Conservation (phyloP, 2,888 invertebrate species). For the Brachycybe producta region DNA sequence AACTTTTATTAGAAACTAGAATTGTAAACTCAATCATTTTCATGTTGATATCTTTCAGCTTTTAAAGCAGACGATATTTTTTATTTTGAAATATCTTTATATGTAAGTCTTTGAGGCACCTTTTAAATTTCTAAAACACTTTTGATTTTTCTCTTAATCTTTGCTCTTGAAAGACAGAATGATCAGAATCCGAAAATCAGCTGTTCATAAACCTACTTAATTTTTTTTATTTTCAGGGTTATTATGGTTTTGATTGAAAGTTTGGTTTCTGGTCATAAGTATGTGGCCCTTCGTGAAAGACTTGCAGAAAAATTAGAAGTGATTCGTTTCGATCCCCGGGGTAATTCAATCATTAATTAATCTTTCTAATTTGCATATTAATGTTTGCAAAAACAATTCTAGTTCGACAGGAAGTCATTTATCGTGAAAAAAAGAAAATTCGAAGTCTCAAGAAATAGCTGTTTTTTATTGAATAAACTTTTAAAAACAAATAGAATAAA, state of each 20-base stretch:
- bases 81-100: no score
- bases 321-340: conserved; percentile 60
- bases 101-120: no score
- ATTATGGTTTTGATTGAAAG: conserved; percentile 70
- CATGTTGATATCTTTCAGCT: no score
- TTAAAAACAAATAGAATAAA: no score
- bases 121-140: no score
- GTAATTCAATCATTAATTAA: conserved; percentile 45
- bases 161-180: no score
- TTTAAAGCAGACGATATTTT: no score
- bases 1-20: no score
- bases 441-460: conserved; percentile 32
- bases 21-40: no score
- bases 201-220: neutral
- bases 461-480: no score
- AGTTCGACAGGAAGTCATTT: conserved; percentile 54
- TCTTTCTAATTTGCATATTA: conserved; percentile 6
- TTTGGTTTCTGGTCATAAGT: conserved; percentile 59
- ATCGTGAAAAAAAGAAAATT: conserved; percentile 61
- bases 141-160: neutral
- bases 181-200: no score
- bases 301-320: conserved; percentile 63
- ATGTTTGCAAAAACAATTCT: no score
- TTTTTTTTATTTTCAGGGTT: conserved; percentile 40
- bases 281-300: conserved; percentile 52